Conservation (phyloP, 2,113 vertebrate species). For the Gnathonemus longibarbis region DNA sequence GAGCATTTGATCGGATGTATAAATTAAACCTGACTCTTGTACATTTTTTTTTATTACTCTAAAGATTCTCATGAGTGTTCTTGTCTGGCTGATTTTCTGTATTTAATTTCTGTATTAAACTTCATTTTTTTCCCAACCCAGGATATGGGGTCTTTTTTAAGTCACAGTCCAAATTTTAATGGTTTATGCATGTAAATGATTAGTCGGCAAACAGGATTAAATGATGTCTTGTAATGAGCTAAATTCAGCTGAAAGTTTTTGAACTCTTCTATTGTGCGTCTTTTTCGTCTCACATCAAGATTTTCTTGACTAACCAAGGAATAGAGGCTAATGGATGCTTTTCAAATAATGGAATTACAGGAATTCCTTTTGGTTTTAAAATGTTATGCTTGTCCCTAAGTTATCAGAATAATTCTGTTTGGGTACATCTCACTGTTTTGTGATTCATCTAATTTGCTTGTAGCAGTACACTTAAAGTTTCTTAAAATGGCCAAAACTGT, state of each 20-base stretch:
- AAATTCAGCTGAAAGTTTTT: not conserved
- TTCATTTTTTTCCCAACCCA: not conserved
- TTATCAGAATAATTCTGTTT: not conserved
- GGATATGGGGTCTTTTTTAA: not conserved
- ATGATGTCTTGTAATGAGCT: not conserved
- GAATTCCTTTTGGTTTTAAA: not conserved
- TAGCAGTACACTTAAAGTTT: not conserved
- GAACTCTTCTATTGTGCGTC: not conserved
- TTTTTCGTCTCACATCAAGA: too few relatives aligned
- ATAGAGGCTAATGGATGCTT: not conserved
- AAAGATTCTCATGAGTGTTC: not conserved
- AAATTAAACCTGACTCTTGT: not conserved
- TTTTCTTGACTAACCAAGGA: too few relatives aligned
- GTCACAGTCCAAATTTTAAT: not conserved
- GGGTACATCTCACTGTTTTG: not conserved
- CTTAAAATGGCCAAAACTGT: not conserved
- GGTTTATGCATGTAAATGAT: not conserved
- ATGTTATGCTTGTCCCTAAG: not conserved
- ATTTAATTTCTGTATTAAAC: constrained; percentile 13
- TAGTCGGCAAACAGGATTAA: not conserved
- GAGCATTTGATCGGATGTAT: not conserved
- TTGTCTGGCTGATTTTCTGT: not conserved
- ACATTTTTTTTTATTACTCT: not conserved
- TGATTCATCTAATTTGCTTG: not conserved
- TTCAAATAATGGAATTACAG: not conserved